Conservation (phyloP, 2,113 vertebrate species). For the Cinclus mexicanus region DNA sequence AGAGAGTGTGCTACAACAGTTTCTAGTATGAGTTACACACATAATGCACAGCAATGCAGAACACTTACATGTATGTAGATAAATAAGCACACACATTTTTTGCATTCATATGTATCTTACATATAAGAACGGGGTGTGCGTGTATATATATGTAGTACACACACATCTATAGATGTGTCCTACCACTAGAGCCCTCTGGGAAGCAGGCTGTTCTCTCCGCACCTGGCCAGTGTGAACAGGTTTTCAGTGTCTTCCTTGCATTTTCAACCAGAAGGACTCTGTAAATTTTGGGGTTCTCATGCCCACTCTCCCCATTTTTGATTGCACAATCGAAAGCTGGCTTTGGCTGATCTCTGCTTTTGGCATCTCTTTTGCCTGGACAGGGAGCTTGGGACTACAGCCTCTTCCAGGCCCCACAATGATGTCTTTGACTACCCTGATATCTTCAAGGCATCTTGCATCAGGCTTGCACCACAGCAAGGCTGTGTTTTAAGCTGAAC, state of each 20-base stretch:
- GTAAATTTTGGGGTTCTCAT: background rate
- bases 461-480: background rate
- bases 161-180: background rate
- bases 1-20: background rate
- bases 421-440: background rate
- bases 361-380: background rate
- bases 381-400: background rate
- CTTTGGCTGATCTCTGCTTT: background rate
- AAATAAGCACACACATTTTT: background rate
- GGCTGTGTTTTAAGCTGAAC: background rate
- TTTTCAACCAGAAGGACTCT: background rate
- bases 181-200: background rate
- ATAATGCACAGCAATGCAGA: background rate
- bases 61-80: background rate
- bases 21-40: background rate
- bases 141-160: no score
- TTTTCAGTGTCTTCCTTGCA: background rate
- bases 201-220: background rate
- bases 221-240: background rate
- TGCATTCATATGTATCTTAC: background rate
- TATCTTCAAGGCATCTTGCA: background rate
- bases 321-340: background rate
- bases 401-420: background rate
- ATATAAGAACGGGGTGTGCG: fast-evolving
- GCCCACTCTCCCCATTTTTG: background rate